Conservation (phyloP, 2,888 invertebrate genomes). For the Hofmannophila pseudospretella region DNA sequence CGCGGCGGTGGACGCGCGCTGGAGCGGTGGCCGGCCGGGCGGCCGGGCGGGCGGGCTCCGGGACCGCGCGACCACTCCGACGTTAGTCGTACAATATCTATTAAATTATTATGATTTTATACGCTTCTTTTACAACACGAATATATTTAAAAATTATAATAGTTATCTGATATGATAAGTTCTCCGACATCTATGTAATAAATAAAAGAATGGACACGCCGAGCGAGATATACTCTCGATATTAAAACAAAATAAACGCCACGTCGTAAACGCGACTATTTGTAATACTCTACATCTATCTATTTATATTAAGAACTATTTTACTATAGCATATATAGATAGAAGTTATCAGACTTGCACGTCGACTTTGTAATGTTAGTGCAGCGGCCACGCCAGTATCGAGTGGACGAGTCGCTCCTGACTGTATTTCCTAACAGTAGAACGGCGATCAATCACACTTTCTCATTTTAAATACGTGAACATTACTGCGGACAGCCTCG, state of each 20-base stretch:
- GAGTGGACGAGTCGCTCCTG: no score
- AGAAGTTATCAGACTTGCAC: constrained; percentile 6
- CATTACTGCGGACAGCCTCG: no score
- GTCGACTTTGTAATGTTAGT: no score
- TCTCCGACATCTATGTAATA: constrained; percentile 1
- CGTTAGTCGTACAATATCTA: neutral
- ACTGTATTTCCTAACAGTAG: no score
- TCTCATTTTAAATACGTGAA: no score
- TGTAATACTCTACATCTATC: neutral
- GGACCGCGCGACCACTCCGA: neutral
- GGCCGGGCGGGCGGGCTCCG: neutral
- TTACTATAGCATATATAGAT: neutral
- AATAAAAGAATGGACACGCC: neutral
- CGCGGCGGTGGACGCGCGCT: constrained; percentile 7
- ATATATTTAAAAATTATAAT: no score
- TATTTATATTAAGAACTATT: neutral
- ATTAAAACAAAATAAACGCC: constrained; percentile 12
- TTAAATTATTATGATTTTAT: neutral
- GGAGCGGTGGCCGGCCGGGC: neutral
- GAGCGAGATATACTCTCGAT: constrained; percentile 15
- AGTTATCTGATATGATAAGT: no score
- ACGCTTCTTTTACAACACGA: no score
- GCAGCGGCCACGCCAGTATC: no score
- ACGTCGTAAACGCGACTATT: constrained; percentile 7
- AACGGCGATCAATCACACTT: no score